Conservation (phyloP, 2,888 invertebrate species). For the Vanessa cardui region DNA sequence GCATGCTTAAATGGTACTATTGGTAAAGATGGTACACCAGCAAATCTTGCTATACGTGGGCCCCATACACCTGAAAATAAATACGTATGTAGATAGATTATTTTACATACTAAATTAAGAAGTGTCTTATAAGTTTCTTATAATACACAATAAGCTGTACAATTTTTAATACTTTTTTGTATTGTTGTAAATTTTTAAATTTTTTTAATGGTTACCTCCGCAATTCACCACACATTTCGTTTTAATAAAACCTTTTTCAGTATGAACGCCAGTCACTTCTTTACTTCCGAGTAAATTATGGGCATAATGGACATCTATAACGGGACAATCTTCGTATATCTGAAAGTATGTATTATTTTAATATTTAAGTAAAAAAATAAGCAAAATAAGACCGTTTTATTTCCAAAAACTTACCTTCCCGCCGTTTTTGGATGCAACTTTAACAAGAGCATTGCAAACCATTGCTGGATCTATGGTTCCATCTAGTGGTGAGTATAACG, state of each 20-base stretch:
- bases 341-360: conserved; percentile 50
- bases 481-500: conserved; percentile 90
- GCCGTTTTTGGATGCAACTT: conserved; percentile 87
- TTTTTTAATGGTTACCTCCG: conserved; percentile 71
- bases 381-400: neutral
- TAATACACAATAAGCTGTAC: too few species aligned
- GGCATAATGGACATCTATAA: conserved; percentile 87
- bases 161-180: neutral
- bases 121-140: too few species aligned
- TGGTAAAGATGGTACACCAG: conserved; percentile 87
- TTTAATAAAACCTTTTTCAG: conserved; percentile 88
- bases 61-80: conserved; percentile 87
- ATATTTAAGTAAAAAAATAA: neutral
- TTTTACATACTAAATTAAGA: too few species aligned
- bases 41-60: conserved; percentile 86
- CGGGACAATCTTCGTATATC: conserved; percentile 90
- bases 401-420: conserved; percentile 81
- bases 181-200: too few species aligned
- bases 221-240: conserved; percentile 91
- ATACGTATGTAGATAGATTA: neutral
- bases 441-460: conserved; percentile 88
- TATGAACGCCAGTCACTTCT: conserved; percentile 89
- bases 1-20: conserved; percentile 93
- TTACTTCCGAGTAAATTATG: conserved; percentile 84
- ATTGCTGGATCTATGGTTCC: conserved; percentile 93